Base-by-base conservation (phyloP, 2,888 invertebrate species). In the Orchestes rusci region DNA sequence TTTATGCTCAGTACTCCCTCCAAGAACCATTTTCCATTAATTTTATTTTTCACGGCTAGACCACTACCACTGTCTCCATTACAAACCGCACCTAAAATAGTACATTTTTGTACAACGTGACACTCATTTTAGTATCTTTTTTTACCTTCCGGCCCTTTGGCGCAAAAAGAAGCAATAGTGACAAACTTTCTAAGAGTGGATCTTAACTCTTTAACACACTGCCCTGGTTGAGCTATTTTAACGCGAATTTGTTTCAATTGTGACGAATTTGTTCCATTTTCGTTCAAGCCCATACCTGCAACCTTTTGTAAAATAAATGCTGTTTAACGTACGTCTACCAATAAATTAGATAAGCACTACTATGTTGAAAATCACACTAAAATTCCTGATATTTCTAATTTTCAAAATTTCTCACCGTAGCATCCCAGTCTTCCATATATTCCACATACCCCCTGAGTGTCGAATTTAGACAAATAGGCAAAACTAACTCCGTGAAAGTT, bases 1-100 rank as follows among this genome's bases (percentile, higher is more conserved):
- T 70, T 68, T 20, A 73, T 62, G 42, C 72, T 72, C 0, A 73
- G 72, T 8, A 73, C 56, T 4, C 73, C 73, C 56, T 72, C 62
- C 3, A 70, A 52, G 10, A 63, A 55, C 60, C 61, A 63, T 52
- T 48, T 50, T n/a, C 39, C 31, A 1, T 48, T 50, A n/a, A 43
- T 34, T 28, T 56, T 46, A 19, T 68, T 68, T 20, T 66, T 67
- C 28, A 76, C 62, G 0, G 72, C 66, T 1, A 80, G 63, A 13
- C 80, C 80, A 12, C 79, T 77, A 0, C 79, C 79, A 48, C 79
- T 79, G 55, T 79, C 79, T 0, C 80, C 79, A 56, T 79, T 79
- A 31, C 78, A 74, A 29, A 74, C 74, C 5, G 71, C 70, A 10
- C 70, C 75, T 75, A 56, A 40, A 44, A 42, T 27, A n/a, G n/a